Evolutionary conservation across 2,113 vertebrate species (phyloP).

Genomic region (Pituophis catenifer): DNA sequence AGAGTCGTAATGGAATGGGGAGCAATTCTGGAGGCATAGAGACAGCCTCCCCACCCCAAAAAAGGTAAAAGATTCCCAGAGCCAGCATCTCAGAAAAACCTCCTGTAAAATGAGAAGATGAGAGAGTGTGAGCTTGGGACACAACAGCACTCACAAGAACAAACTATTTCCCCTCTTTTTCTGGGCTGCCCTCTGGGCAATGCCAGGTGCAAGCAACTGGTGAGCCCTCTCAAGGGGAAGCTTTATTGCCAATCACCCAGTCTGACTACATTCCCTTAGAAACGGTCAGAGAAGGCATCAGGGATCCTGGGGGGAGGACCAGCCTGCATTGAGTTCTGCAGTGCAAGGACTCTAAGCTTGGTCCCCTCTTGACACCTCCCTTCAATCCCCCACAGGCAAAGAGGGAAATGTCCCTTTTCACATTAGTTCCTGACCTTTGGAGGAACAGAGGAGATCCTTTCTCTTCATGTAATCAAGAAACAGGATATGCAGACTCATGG

Average conservation of each 20-base stretch:
- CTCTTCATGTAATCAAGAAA: neutral
- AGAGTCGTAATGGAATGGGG: neutral
- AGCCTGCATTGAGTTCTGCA: too few species aligned
- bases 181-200: neutral
- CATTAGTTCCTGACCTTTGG: neutral
- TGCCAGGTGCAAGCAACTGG: too few species aligned
- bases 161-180: neutral
- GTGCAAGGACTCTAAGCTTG: too few species aligned
- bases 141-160: neutral
- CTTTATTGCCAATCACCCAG: too few species aligned
- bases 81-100: neutral
- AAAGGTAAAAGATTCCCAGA: neutral
- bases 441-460: neutral
- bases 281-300: too few species aligned
- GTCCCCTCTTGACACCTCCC: too few species aligned
- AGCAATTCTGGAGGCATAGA: neutral
- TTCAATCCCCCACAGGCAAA: neutral
- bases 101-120: neutral
- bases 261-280: too few species aligned
- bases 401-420: neutral
- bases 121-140: neutral
- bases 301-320: too few species aligned
- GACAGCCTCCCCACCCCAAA: fast-evolving
- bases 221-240: too few species aligned
- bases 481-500: neutral